A percentile compares a stretch with the other conserved stretches of the same genome.
phyloP scores from a whole-genome alignment of 2,113 vertebrate species.

The Myiopsitta monachus region DNA sequence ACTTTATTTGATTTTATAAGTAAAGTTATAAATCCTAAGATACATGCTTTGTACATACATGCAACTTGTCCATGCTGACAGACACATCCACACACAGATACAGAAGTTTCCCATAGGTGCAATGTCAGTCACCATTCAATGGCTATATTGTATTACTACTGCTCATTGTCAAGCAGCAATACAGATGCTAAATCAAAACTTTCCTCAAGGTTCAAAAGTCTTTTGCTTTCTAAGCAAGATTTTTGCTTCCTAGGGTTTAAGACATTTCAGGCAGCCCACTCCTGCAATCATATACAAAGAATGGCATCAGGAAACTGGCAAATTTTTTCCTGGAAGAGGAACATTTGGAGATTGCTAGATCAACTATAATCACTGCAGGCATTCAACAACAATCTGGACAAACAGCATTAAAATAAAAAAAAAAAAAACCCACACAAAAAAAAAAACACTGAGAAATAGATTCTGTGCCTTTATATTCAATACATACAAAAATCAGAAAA shows the following conservation, averaged over 20 bases:
- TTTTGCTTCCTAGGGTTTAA: neutral
- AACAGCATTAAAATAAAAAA: neutral
- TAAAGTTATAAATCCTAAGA: neutral
- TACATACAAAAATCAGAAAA: neutral
- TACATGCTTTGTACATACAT: neutral
- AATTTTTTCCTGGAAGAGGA: neutral
- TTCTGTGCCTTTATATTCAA: neutral
- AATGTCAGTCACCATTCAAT: neutral
- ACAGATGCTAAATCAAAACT: neutral
- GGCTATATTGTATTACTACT: neutral
- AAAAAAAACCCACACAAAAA: too few species aligned
- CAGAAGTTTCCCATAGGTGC: accelerated
- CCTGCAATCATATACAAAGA: neutral
- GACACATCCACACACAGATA: neutral
- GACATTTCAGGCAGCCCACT: neutral
- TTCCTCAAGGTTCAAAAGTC: neutral
- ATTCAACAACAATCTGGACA: neutral
- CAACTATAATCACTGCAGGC: neutral
- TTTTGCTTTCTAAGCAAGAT: neutral
- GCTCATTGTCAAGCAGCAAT: neutral
- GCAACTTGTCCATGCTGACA: neutral
- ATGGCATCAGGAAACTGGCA: neutral
- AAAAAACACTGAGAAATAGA: neutral
- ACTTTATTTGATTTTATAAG: neutral
- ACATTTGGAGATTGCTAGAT: neutral